A percentile compares a stretch with the other conserved stretches of the same genome.
Conservation (phyloP, 2,797 vertebrate genomes). For the Thunnus albacares region DNA sequence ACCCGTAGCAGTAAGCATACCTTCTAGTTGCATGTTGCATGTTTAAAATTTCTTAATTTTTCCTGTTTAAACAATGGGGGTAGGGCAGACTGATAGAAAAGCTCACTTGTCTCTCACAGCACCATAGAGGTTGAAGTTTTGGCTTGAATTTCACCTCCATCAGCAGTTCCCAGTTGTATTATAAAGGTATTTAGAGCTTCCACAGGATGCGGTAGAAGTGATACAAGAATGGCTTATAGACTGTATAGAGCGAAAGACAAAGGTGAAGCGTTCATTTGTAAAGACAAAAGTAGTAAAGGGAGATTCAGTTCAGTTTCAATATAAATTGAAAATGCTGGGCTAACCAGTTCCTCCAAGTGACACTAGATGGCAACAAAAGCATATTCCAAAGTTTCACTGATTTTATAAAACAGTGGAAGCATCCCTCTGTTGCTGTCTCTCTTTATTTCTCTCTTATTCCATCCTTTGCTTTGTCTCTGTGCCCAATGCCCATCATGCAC, state of each 20-base stretch:
- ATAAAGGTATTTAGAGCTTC: background rate
- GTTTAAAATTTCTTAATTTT: background rate
- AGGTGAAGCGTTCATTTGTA: background rate
- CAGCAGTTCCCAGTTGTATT: background rate
- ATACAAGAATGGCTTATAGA: background rate
- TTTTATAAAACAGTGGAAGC: background rate
- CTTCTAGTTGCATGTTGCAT: background rate
- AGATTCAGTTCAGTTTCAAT: background rate
- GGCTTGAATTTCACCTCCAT: background rate
- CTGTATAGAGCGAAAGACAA: background rate
- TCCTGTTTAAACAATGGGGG: background rate
- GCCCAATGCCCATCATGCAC: constrained; percentile 18
- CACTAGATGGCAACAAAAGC: constrained; percentile 83
- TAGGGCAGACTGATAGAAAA: constrained; percentile 4
- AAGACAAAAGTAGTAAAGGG: background rate
- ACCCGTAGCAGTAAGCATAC: background rate
- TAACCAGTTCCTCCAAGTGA: constrained; percentile 30
- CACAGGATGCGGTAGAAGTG: background rate
- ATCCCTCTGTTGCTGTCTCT: background rate
- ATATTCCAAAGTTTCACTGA: constrained; percentile 20
- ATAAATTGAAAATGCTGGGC: constrained; percentile 3
- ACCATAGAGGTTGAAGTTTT: background rate
- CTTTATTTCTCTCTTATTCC: background rate
- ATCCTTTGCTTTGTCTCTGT: constrained; percentile 26
- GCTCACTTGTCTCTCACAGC: background rate